Conservation (phyloP, 2,113 vertebrate species). For the Gorilla gorilla region DNA sequence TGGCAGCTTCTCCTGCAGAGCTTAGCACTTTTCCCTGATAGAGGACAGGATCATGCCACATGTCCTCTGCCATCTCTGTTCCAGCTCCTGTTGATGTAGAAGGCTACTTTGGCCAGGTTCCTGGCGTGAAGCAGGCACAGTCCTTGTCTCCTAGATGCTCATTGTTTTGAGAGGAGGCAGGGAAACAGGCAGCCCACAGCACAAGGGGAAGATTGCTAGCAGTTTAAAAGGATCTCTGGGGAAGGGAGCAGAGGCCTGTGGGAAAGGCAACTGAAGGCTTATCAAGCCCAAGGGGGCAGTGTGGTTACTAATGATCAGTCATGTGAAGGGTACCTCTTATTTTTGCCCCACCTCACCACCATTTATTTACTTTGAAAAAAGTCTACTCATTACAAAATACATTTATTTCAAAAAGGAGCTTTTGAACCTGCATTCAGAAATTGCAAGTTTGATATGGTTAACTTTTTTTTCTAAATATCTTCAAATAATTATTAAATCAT, state of each 20-base stretch:
- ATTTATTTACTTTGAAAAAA: conserved; percentile 41
- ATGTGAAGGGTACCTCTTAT: neutral
- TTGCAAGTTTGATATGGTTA: neutral
- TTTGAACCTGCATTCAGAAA: neutral
- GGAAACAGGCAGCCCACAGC: neutral
- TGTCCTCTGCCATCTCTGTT: neutral
- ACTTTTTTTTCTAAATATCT: neutral
- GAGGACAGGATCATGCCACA: neutral
- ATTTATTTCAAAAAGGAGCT: conserved; percentile 26
- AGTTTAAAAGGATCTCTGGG: neutral
- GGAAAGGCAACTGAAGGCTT: neutral
- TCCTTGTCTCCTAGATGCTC: neutral
- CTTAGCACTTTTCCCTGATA: neutral
- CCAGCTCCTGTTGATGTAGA: neutral
- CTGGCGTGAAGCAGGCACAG: neutral
- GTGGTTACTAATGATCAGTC: neutral
- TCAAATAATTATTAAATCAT: conserved; percentile 23
- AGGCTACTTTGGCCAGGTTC: neutral
- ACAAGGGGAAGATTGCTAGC: neutral
- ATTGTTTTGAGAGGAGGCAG: neutral
- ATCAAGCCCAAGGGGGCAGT: neutral
- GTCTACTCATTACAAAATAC: conserved; percentile 5
- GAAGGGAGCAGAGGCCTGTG: neutral
- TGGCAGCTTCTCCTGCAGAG: neutral
- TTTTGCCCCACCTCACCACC: neutral